These are phyloP conservation scores for Anomalospiza imberbis DNA, from an alignment of 2,797 vertebrate genomes.

Conservation along the genomic window DNA sequence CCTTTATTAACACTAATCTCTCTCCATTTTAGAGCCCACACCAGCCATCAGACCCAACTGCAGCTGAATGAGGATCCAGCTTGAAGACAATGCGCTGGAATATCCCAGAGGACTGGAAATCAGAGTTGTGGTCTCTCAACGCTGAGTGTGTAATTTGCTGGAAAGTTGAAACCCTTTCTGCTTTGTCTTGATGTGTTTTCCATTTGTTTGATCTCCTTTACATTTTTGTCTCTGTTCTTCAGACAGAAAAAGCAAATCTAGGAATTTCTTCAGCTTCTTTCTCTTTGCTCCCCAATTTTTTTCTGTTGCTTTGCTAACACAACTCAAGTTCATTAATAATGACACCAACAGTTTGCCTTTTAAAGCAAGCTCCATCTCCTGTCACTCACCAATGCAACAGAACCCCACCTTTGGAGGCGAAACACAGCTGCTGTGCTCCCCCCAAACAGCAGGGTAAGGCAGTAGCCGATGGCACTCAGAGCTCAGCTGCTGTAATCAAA, in stretches of 20 bases:
- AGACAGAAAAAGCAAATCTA: constrained; percentile 20
- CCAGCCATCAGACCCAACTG: not conserved
- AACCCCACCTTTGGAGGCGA: not conserved
- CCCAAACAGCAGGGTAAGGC: not conserved
- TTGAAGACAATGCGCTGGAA: not conserved
- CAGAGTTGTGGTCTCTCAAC: constrained; percentile 12
- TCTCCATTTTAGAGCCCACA: not conserved
- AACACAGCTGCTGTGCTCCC: not conserved
- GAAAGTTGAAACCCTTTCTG: constrained; percentile 41
- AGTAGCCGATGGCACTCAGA: not conserved
- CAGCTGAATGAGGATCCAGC: not conserved
- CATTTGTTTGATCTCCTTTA: constrained; percentile 30
- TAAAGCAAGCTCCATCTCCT: not conserved
- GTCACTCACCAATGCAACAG: not conserved
- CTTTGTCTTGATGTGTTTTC: not conserved
- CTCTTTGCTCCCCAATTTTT: not conserved
- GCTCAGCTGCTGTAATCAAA: not conserved
- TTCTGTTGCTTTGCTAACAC: not conserved
- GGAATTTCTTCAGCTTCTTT: constrained; percentile 6
- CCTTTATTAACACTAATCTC: not conserved
- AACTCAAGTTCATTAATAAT: not conserved
- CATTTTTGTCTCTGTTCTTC: constrained; percentile 31
- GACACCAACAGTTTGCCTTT: not conserved
- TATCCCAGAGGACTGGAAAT: not conserved
- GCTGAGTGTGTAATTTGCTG: not conserved